Base-by-base conservation (phyloP, 2,888 invertebrate species). In the Lithophane socia region DNA sequence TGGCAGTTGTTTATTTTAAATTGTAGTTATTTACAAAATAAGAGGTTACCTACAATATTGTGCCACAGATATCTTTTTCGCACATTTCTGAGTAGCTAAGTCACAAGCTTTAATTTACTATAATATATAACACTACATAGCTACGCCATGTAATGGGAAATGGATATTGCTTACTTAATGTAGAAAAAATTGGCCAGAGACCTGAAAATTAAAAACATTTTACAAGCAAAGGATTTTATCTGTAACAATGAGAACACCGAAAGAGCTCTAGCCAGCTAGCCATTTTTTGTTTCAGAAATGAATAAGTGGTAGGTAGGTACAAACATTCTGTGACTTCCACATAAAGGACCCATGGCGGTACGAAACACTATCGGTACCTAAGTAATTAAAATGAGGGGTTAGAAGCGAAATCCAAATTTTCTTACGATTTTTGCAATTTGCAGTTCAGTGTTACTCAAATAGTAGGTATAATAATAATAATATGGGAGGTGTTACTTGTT, bases 1-100 rank as follows among this genome's bases (percentile, higher is more conserved):
- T 83, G 86, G 87, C 88, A 88, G 89, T 87, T 80, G 66, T 88
- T 88, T 88, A 88, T 88, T 83, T 86, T 68, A 78, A 80, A 81
- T 82, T 77, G 65, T 79, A 83, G 72, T 77, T 86, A 88, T 88
- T 82, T 88, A 87, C 88, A 88, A 86, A 86, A 70, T 75, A 84
- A 69, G 72, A 76, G 63, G 69, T 68, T 83, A 80, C 52, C 70
- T 80, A 78, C 69, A 83, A 79, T 73, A 80, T 75, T 74, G 64
- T 65, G 77, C 81, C 78, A 83, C 69, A 78, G 49, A 65, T 71
- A 64, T 65, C 49, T 75, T 78, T 79, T 70, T 49, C 68, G 61
- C 79, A 86, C 74, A 84, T 69, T 77, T 75, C 67, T 74, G 75
- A 74, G 60, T 80, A 80, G 77, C 84, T 75, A 79, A 75, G 79